Evolutionary conservation across 2,113 vertebrate genomes (phyloP).

Genomic region (Acinonyx jubatus): DNA sequence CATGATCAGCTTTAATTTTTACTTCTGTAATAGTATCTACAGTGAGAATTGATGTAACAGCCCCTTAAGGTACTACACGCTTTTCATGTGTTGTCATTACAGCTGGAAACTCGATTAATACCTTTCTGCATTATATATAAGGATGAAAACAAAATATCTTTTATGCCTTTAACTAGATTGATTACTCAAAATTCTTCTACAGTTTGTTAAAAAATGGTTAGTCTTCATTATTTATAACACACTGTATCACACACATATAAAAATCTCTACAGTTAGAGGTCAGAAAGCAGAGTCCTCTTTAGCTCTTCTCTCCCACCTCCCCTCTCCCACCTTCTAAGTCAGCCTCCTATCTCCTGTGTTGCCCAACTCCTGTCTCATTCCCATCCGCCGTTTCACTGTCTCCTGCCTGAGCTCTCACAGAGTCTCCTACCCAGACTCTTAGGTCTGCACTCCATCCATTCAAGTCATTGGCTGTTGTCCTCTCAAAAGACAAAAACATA

Average conservation of each 20-base stretch:
- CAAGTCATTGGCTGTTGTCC: not conserved
- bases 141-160: not conserved
- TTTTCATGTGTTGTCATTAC: not conserved
- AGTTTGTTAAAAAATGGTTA: not conserved
- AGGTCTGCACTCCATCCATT: not conserved
- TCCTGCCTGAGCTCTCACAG: not conserved
- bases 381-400: not conserved
- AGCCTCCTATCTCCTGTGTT: not conserved
- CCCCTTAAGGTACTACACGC: not conserved
- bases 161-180: not conserved
- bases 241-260: not conserved
- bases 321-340: not conserved
- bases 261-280: not conserved
- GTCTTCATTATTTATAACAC: not conserved
- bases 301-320: too few species aligned
- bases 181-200: not conserved
- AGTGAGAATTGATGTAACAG: not conserved
- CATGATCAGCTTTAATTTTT: not conserved
- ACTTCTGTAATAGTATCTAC: not conserved
- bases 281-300: not conserved
- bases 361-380: not conserved
- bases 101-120: not conserved
- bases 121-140: not conserved
- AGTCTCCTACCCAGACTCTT: not conserved
- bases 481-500: not conserved